These are phyloP conservation scores for Gastrophysa polygoni DNA, from an alignment of 2,888 invertebrate species.

Conservation along the genomic window DNA sequence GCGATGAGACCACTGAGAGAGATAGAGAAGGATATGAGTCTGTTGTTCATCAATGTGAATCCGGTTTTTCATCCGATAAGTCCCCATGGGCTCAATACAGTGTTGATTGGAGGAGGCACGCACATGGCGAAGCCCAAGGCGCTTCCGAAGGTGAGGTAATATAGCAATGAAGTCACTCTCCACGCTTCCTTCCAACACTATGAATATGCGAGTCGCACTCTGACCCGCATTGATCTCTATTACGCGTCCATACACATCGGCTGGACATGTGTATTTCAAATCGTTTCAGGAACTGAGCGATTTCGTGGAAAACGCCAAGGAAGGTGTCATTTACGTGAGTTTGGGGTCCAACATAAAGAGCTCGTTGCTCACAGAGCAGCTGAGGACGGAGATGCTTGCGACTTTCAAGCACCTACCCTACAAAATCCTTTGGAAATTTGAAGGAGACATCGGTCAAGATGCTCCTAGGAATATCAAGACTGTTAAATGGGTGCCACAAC, in stretches of 20 bases:
- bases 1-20: constrained; percentile 38
- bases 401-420: constrained; percentile 37
- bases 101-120: constrained; percentile 42
- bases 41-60: constrained; percentile 43
- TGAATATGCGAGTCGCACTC: too few relatives aligned
- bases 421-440: constrained; percentile 44
- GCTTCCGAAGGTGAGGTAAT: constrained; percentile 41
- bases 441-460: constrained; percentile 26
- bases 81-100: constrained; percentile 41
- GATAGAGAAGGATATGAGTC: constrained; percentile 40
- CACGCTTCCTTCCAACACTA: too few relatives aligned
- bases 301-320: constrained; percentile 30
- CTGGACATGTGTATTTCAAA: too few relatives aligned
- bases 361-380: constrained; percentile 20
- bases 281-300: constrained; percentile 25
- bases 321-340: constrained; percentile 42
- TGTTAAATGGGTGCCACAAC: constrained; percentile 41
- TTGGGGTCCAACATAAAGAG: constrained; percentile 38
- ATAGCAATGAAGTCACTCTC: background rate
- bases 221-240: too few relatives aligned
- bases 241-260: too few relatives aligned
- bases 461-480: constrained; percentile 39
- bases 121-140: constrained; percentile 39
- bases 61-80: constrained; percentile 41
- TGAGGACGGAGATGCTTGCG: constrained; percentile 24